Base-by-base conservation (phyloP, 2,797 vertebrate genomes). In the Hemibagrus guttatus region DNA sequence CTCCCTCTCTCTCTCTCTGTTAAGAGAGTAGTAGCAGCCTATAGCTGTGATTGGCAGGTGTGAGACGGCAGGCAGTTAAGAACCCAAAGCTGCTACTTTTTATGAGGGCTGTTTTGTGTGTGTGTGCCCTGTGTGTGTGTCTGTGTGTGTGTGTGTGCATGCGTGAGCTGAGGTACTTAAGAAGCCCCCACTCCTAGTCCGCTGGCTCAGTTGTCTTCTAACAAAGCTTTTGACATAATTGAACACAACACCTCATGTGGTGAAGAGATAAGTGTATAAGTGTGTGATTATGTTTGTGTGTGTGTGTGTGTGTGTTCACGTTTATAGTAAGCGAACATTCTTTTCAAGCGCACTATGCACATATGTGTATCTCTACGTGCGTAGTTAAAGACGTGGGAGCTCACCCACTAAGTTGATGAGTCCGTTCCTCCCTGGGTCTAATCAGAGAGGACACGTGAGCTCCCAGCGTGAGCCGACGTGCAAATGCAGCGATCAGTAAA, bases 401-500 rank as follows among this genome's bases (percentile, higher is more conserved):
- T 85, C 86, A 59, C 61, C 23, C 71, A 66, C 61, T 39, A 46
- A 69, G 78, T 68, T 72, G 86, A 84, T 74, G 80, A 81, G 79
- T n/a, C 42, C 31, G 28, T 78, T 87, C 61, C 69, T 88, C 81
- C 58, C 72, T 58, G 63, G 71, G 87, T 74, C 88, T 90, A 90
- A 92, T 89, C 87, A 90, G 86, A 88, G 85, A 85, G 81, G 89
- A 92, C 89, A 87, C 83, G 84, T 59, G 56, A 90, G 84, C 64
- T 72, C 90, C 74, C 90, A 85, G 89, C 86, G 76, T 89, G 89
- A 90, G 92, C 91, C 93, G 92, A 93, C 92, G 92, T 91, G 92
- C 89, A 91, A 90, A 90, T 90, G 92, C 92, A 92, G 94, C 94
- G 94, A 96, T 95, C 95, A 95, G 95, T 93, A 95, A 95, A 95